Percentiles rank a stretch among this genome's conserved stretches.
These are phyloP conservation scores for Rapana venosa DNA, from an alignment of 2,888 invertebrate genomes.

Conservation along the genomic window DNA sequence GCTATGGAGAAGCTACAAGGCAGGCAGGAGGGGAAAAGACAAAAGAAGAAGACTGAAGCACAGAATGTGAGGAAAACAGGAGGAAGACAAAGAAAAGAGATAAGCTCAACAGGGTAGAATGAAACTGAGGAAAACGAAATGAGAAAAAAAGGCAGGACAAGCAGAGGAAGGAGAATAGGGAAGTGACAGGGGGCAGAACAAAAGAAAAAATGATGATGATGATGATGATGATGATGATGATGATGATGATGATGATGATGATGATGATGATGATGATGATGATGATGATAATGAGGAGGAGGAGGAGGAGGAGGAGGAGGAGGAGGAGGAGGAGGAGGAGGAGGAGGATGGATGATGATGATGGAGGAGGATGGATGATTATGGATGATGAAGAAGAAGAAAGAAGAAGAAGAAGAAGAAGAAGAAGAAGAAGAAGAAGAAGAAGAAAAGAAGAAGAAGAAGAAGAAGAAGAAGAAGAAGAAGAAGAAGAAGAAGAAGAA, in stretches of 20 bases:
- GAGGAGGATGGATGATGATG: background rate
- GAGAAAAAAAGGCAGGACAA: background rate
- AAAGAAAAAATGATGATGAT: background rate
- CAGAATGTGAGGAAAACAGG: too few species aligned
- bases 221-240: background rate
- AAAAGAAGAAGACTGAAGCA: too few species aligned
- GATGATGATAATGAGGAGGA: background rate
- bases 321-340: too few species aligned
- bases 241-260: background rate
- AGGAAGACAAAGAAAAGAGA: too few species aligned
- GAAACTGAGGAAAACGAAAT: background rate
- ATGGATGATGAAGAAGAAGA: background rate
- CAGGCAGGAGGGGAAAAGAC: too few species aligned
- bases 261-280: conserved; percentile 2
- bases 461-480: background rate
- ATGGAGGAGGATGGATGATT: background rate
- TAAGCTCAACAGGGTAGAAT: background rate
- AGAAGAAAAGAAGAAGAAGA: background rate
- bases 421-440: too few species aligned
- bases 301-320: background rate
- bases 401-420: background rate
- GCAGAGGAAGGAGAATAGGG: background rate
- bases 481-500: background rate
- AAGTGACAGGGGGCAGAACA: background rate
- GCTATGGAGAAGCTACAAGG: too few species aligned